A percentile compares a stretch with the other conserved stretches of the same genome.
Conservation (phyloP, 2,888 invertebrate species). For the Petrolisthes cinctipes region DNA sequence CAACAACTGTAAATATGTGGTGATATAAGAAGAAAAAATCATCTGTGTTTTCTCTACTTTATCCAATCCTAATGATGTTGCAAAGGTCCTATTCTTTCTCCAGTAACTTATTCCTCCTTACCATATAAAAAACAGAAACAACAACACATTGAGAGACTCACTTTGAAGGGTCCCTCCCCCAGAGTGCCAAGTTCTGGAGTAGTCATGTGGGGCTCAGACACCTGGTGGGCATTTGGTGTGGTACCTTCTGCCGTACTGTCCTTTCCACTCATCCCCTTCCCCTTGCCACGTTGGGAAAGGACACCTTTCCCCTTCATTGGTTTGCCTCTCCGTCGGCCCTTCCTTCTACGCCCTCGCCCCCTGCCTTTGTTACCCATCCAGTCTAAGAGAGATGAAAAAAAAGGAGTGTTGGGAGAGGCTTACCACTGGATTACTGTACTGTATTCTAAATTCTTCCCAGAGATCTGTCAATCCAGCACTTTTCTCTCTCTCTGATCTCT, state of each 20-base stretch:
- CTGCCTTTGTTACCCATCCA: not conserved
- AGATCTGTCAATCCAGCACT: too few relatives aligned
- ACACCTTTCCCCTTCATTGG: constrained; percentile 12
- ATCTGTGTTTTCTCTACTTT: not conserved
- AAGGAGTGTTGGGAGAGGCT: too few relatives aligned
- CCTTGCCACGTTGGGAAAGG: not conserved
- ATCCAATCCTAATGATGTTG: not conserved
- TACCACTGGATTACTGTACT: too few relatives aligned
- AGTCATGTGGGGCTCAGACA: too few relatives aligned
- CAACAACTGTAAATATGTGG: too few relatives aligned
- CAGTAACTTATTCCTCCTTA: not conserved
- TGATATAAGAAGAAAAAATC: not conserved
- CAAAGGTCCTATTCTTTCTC: not conserved
- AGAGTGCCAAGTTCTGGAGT: not conserved
- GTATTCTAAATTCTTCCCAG: too few relatives aligned
- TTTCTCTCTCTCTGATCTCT: too few relatives aligned
- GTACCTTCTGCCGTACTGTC: not conserved
- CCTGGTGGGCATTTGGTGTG: constrained; percentile 8
- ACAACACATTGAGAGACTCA: not conserved
- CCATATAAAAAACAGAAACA: not conserved
- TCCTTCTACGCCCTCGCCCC: not conserved
- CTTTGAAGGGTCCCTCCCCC: constrained; percentile 57
- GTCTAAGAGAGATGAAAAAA: too few relatives aligned
- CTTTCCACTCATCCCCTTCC: constrained; percentile 10
- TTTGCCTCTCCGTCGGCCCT: constrained; percentile 33